Evolutionary conservation across 2,797 vertebrate genomes (phyloP).

Genomic region (Sarcophilus harrisii): DNA sequence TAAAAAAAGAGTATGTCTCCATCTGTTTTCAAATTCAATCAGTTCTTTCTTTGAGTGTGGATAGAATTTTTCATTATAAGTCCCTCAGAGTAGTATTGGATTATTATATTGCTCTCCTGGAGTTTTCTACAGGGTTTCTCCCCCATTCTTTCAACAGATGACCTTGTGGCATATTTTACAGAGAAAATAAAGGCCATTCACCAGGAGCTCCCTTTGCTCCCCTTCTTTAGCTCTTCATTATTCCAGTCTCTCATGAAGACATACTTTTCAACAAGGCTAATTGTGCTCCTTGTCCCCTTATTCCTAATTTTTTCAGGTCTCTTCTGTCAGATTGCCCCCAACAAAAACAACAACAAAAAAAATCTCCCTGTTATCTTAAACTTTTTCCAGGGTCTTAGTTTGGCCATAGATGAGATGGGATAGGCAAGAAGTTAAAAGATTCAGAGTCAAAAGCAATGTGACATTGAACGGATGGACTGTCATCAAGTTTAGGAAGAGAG

Average conservation of each 20-base stretch:
- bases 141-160: neutral
- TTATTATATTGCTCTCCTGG: neutral
- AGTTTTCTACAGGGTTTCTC: neutral
- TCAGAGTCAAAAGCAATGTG: neutral
- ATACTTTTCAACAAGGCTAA: neutral
- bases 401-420: neutral
- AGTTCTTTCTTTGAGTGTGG: too few relatives aligned
- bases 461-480: neutral
- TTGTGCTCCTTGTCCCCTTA: neutral
- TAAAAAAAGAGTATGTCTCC: too few relatives aligned
- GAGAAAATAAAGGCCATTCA: neutral
- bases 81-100: too few relatives aligned
- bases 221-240: neutral
- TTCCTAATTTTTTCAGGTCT: neutral
- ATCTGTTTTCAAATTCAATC: too few relatives aligned
- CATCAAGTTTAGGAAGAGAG: neutral
- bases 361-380: neutral
- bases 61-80: too few relatives aligned
- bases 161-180: neutral
- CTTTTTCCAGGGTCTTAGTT: neutral
- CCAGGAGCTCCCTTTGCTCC: neutral
- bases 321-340: neutral
- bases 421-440: neutral
- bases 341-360: neutral
- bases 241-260: neutral